Conservation (phyloP, 2,113 vertebrate species). For the Tupaia chinensis region DNA sequence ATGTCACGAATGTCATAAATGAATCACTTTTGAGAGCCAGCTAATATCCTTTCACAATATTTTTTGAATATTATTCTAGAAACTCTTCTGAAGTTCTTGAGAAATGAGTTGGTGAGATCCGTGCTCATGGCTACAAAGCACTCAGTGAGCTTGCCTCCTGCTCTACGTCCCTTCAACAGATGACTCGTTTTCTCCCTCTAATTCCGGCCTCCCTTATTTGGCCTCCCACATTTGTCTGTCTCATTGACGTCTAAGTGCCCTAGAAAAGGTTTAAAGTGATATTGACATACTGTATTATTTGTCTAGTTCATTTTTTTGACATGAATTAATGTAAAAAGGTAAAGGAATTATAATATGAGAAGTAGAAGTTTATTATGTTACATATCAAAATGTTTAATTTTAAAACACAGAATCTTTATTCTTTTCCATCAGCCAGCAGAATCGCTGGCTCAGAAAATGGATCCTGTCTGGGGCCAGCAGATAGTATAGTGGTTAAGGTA, state of each 20-base stretch:
- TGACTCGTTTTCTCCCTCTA: slow-evolving; percentile 11
- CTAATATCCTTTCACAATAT: background rate
- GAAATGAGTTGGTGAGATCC: background rate
- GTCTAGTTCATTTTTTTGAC: background rate
- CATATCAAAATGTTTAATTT: background rate
- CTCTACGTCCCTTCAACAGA: background rate
- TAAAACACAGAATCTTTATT: background rate
- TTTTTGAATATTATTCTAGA: background rate
- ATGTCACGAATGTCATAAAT: background rate
- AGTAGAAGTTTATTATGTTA: background rate
- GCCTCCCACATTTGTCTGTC: background rate
- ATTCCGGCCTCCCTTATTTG: slow-evolving; percentile 14
- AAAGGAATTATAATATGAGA: slow-evolving; percentile 15
- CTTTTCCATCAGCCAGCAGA: background rate
- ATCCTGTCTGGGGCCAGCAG: too few species aligned
- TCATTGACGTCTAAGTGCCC: slow-evolving; percentile 33
- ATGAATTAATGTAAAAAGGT: slow-evolving; percentile 10
- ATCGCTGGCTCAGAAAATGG: background rate
- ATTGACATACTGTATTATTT: background rate
- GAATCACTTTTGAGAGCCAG: background rate
- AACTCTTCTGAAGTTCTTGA: background rate
- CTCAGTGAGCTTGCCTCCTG: background rate
- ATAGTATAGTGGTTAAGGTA: too few species aligned
- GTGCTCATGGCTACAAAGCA: background rate
- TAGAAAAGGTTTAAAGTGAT: background rate